Evolutionary conservation across 2,797 vertebrate species (phyloP), one percentile per base, ranked within the genome.

Genomic region (Crocidura indochinensis): DNA sequence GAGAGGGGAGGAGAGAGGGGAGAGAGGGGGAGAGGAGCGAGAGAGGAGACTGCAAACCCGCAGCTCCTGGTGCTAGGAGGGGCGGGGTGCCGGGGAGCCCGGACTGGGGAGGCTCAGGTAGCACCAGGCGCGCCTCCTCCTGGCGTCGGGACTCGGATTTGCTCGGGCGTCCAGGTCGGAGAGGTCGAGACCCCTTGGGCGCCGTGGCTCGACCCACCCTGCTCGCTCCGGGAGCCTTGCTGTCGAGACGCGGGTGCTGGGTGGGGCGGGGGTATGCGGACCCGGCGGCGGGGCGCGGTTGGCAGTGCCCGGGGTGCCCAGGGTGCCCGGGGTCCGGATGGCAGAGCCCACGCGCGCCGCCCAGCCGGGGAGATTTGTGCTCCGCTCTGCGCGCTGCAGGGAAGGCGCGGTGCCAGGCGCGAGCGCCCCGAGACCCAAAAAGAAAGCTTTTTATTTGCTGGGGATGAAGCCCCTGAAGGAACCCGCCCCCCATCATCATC

Each of bases 381-480:
- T 98, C 82, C 78, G 97, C 86, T 97, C 97, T 86, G 92, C 97
- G 51, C 98, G 97, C 87, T 98, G 98, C 98, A 92, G 98, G 95
- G 97, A 98, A 95, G 97, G 97, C 97, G 97, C 86, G 9, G 87
- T 72, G 91, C 97, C 98, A 95, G 98, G 44, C 29, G 88, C 94
- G 88, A 96, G 97, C 93, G 97, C 97, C 68, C 98, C 98, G 97
- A 99, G 98, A 93, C 98, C 98, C 56, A 98, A 97, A 98, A 99
- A 98, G 97, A 99, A 98, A 97, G 97, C 98, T 94, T 99, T 99
- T 98, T 99, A 98, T 95, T 97, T 99, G 97, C 98, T 98, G 96
- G 98, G 98, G 96, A 99, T 99, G 97, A 99, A 99, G 98, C 98
- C 99, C 56, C 98, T 98, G 96, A 99, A 99, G 94, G 98, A 98